Evolutionary conservation across 1,140 invertebrate genomes (phyloP), one percentile per base, ranked within the genome.

Genomic region (Calliopsis andreniformis): DNA sequence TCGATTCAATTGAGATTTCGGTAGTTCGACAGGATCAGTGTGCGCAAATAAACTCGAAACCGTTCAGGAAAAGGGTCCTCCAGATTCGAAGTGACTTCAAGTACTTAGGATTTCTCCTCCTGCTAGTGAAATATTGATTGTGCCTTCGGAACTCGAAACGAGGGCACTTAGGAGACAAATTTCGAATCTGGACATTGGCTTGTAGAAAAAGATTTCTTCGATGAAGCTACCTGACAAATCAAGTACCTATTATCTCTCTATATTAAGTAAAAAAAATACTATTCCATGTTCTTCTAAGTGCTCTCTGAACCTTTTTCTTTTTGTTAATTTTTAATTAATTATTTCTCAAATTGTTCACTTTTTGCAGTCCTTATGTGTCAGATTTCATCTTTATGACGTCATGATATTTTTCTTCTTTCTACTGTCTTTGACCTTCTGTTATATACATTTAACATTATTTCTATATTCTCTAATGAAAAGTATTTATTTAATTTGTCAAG

Each of bases 131-230:
- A 86, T 87, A 89, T 87, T 84, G 86, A 89, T 89, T 85, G 79
- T 76, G 55, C 51, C 71, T n/a, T n/a, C n/a, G n/a, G n/a, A n/a
- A n/a, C n/a, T 45, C 47, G 66, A 80, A 84, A 84, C 88, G 88
- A 90, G 87, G 85, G 88, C 88, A 88, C 88, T 89, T 84, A 82
- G 81, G 80, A 83, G 76, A 83, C 80, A 86, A 89, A 89, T 89
- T 89, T 89, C 88, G 86, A 87, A 78, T 68, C 45, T 39, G 28
- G n/a, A 45, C 51, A 12, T 35, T 30, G 28, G 30, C 16, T 30
- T 30, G 18, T 14, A 56, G 23, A 35, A 49, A 43, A 20, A 58
- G 25, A 51, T 56, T 53, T n/a, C 14, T 3, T 4, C 28, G 28
- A 59, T 18, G 53, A 43, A 71, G 61, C 35, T 32, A 62, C 5